Conservation (phyloP, 2,888 invertebrate genomes). For the Gymnosoma rotundatum region DNA sequence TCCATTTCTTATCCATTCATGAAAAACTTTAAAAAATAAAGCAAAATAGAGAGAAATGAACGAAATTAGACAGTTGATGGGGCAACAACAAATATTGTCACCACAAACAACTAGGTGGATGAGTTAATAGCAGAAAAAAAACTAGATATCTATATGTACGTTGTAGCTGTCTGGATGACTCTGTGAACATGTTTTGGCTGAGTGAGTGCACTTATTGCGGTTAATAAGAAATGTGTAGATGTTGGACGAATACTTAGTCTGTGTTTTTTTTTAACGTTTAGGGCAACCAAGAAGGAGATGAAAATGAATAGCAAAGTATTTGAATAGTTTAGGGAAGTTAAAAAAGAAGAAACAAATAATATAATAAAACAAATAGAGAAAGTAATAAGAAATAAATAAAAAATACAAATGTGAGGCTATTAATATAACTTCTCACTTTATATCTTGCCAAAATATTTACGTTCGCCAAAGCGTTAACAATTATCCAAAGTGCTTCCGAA, state of each 20-base stretch:
- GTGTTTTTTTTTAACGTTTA: slow-evolving; percentile 34
- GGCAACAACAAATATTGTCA: slow-evolving; percentile 21
- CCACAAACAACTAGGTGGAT: slow-evolving; percentile 22
- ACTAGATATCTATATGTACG: background rate
- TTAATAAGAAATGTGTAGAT: slow-evolving; percentile 56
- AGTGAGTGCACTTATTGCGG: slow-evolving; percentile 70
- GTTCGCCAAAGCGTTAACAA: slow-evolving; percentile 76
- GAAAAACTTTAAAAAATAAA: slow-evolving; percentile 36
- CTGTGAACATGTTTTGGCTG: slow-evolving; percentile 66
- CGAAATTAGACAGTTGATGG: slow-evolving; percentile 40
- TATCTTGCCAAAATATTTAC: slow-evolving; percentile 79
- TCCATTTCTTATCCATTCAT: slow-evolving; percentile 63
- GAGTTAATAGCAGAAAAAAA: slow-evolving; percentile 25
- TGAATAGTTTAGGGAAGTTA: slow-evolving; percentile 68
- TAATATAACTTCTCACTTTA: slow-evolving; percentile 77
- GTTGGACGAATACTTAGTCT: slow-evolving; percentile 31
- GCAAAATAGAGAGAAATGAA: slow-evolving; percentile 15
- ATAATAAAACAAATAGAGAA: slow-evolving; percentile 65
- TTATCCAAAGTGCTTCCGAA: slow-evolving; percentile 76
- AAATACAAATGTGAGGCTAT: slow-evolving; percentile 77
- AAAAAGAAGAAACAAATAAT: slow-evolving; percentile 50
- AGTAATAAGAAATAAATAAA: slow-evolving; percentile 60
- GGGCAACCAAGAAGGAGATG: slow-evolving; percentile 62
- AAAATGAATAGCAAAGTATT: slow-evolving; percentile 69
- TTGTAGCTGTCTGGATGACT: slow-evolving; percentile 45